Evolutionary conservation across 2,888 invertebrate genomes (phyloP), one percentile per base, ranked within the genome.

Genomic region (Coremacera marginata): DNA sequence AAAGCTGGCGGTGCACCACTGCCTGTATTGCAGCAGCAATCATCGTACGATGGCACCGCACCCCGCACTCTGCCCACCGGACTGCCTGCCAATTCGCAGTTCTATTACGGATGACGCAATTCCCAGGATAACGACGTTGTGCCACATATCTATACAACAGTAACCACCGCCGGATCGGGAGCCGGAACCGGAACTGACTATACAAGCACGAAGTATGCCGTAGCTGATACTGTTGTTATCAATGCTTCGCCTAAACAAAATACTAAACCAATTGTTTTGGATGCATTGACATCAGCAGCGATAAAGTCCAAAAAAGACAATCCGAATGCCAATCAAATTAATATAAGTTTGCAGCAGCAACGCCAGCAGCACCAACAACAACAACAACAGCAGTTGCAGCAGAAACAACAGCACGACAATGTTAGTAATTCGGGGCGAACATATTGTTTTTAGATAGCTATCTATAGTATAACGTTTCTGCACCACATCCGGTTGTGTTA

Each of bases 51-150:
- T 77, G 89, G 89, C 68, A 86, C 88, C 31, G 89, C 89, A 68
- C 89, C 89, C 34, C 86, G 89, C 49, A 89, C 89, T 5, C 82
- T 89, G 3, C 88, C 89, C 27, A 89, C 88, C 14, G 89, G 89
- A n/a, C 83, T 89, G 44, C 85, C 89, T 37, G 87, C 88, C 25
- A 85, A 84, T 77, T 89, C 89, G 9, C 88, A 89, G 79, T 89
- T 88, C 81, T 89, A 87, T 81, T 89, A 89, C 81, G 89, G 89
- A 86, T 89, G 89, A 89, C 89, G 86, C 81, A 85, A 83, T 83
- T 82, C 81, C 9, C 73, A 49, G 67, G 57, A 83, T 60, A 81
- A 49, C 7, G 74, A 37, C 49, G 57, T 78, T 34, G 82, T 83
- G 68, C 84, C 86, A 0, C 81, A 83, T 65, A 79, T 86, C 63